Base-by-base conservation (phyloP, 2,888 invertebrate genomes). In the Aspidiotus rigidus region DNA sequence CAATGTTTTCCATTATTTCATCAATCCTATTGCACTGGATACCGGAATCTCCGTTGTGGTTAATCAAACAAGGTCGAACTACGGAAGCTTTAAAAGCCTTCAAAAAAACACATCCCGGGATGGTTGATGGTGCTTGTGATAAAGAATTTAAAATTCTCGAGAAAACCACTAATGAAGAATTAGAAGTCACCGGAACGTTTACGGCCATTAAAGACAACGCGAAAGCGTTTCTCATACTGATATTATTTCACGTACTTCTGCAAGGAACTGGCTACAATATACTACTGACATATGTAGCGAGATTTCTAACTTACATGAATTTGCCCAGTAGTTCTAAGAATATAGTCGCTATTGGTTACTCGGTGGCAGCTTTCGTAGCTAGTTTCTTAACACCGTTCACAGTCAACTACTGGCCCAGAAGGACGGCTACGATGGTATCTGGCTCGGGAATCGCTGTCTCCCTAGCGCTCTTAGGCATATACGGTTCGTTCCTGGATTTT, bases 11-110 rank as follows among this genome's bases (percentile, higher is more conserved):
- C n/a, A 16, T 54, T 8, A 16, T 69, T 16, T 44, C 56, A 10
- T 13, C 55, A 9, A 28, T 62, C 16, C 28, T 62, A 6, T n/a
- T 62, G n/a, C 42, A 17, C n/a, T 69, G 41, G 16, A 62, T 69
- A 41, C 56, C 62, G 39, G 69, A 69, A 42, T 55, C 62, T n/a
- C 69, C 69, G 2, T 69, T 62, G 44, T 69, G 69, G 69, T 41
- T 62, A 42, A 55, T 62, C 49, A 69, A 69, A 28, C 49, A 62
- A 55, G 56, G 55, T 41, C 54, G 62, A 15, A 40, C 17, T 8
- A 8, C 11, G 11, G 56, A 56, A 9, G 69, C 62, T 3, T 13
- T 69, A 28, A 11, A 40, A 39, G 40, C 41, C 7, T 55, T 62
- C 13, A 39, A 42, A 10, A 62, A 62, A 55, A 17, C 62, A 1